phyloP scores from a whole-genome alignment of 2,888 invertebrate species.

The Portevinia maculata region DNA sequence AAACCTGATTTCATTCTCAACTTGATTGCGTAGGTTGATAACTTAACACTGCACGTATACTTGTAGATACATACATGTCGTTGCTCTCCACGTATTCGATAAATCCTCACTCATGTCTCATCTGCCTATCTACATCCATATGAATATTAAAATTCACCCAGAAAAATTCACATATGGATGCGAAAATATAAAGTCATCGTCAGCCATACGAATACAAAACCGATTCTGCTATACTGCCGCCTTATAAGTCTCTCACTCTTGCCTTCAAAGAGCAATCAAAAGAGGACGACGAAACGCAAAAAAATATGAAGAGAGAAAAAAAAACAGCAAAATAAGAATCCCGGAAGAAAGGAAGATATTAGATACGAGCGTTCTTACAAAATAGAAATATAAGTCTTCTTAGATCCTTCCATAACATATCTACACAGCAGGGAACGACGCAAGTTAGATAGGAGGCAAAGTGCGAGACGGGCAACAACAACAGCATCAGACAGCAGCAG shows the following conservation, averaged over 20 bases:
- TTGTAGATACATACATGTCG: neutral
- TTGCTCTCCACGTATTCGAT: conserved; percentile 43
- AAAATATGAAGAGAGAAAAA: conserved; percentile 6
- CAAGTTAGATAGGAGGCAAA: conserved; percentile 27
- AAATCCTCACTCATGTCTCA: conserved; percentile 62
- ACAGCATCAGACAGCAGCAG: conserved; percentile 58
- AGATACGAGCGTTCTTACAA: conserved; percentile 67
- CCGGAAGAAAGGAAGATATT: conserved; percentile 72
- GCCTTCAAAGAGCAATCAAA: conserved; percentile 50
- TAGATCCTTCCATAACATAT: conserved; percentile 43
- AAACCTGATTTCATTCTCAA: conserved; percentile 48
- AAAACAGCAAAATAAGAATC: conserved; percentile 32
- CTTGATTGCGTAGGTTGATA: conserved; percentile 59
- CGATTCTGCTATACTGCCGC: conserved; percentile 26
- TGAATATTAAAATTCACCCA: conserved; percentile 57
- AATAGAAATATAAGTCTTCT: conserved; percentile 70
- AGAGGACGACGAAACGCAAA: conserved; percentile 1
- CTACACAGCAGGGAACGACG: conserved; percentile 24
- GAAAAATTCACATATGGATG: conserved; percentile 44
- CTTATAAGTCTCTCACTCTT: conserved; percentile 35
- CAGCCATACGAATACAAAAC: conserved; percentile 33
- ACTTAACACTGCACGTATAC: conserved; percentile 19
- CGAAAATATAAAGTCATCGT: conserved; percentile 61
- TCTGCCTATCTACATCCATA: conserved; percentile 60
- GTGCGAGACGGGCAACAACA: conserved; percentile 58